Base-by-base conservation (phyloP, 1,140 invertebrate species). In the Myzus persicae region DNA sequence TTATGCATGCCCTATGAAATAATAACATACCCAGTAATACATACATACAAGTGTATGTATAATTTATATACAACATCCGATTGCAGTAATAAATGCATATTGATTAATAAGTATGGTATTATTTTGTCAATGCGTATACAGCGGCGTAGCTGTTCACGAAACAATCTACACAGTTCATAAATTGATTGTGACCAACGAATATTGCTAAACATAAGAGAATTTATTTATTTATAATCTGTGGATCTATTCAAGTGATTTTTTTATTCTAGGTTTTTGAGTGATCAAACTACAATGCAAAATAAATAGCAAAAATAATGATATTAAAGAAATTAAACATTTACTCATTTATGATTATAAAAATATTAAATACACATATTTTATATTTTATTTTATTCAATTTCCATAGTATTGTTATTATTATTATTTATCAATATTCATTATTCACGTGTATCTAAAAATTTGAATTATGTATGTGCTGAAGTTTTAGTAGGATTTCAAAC, bases 21-120 rank as follows among this genome's bases (percentile, higher is more conserved):
- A 85, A 40, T 84, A 84, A 40, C 38, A 84, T 84, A 40, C 40
- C 81, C 82, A 14, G 38, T 40, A 42, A 11, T 84, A 82, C 38
- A 84, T 84, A 40, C 76, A 84, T 40, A 42, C 82, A 42, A 38
- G 38, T 85, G 40, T 85, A 42, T 85, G 38, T 82, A 82, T 82
- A 38, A 76, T 76, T 76, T 76, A 76, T 36, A 40, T 24, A 85
- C 36, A 11, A 40, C 24, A 42, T 85, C 26, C 40, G 84, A 85
- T 85, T 85, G 40, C 26, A 26, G 42, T 44, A 85, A 85, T 85
- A 85, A 85, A 85, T 85, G 40, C 31, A 44, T 85, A 85, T 85
- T 44, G 26, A 44, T 85, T 44, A 40, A 85, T 85, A 85, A 26
- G 38, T 40, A 85, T 20, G 24, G 82, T 85, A 40, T 40, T 85